Percentiles rank a stretch among this genome's conserved stretches.
phyloP scores from a whole-genome alignment of 2,888 invertebrate species.

The Himalopsyche tibetana region DNA sequence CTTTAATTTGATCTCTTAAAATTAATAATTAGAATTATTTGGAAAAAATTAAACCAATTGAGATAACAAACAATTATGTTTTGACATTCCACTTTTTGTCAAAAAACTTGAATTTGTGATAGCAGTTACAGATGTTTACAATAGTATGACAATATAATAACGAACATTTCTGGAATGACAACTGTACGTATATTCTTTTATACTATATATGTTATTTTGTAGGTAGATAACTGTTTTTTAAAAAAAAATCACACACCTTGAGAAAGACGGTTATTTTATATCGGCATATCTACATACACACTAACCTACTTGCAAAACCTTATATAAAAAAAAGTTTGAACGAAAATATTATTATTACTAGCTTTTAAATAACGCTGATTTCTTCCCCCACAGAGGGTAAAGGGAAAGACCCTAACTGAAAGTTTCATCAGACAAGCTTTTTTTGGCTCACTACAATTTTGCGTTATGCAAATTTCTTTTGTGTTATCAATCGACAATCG shows the following conservation, averaged over 20 bases:
- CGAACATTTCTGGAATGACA: too few relatives aligned
- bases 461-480: conserved; percentile 60
- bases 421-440: conserved; percentile 25
- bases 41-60: too few relatives aligned
- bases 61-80: too few relatives aligned
- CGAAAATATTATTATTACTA: conserved; percentile 4
- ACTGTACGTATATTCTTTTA: too few relatives aligned
- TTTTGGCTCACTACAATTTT: conserved; percentile 38
- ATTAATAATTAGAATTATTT: too few relatives aligned
- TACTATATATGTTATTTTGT: background rate
- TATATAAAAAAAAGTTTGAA: background rate
- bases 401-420: conserved; percentile 38
- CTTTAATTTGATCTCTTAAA: too few relatives aligned
- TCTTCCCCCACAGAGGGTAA: conserved; percentile 37
- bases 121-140: too few relatives aligned
- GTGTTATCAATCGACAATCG: conserved; percentile 53
- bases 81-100: too few relatives aligned
- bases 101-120: too few relatives aligned
- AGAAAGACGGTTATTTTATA: conserved; percentile 32
- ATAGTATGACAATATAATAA: too few relatives aligned
- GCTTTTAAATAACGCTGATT: background rate
- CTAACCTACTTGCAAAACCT: too few relatives aligned
- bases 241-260: background rate
- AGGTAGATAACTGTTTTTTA: background rate
- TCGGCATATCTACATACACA: too few relatives aligned